Percentiles rank a stretch among this genome's conserved stretches.
These are phyloP conservation scores for Dicrurus megarhynchus DNA, from an alignment of 2,113 vertebrate genomes.

Conservation along the genomic window DNA sequence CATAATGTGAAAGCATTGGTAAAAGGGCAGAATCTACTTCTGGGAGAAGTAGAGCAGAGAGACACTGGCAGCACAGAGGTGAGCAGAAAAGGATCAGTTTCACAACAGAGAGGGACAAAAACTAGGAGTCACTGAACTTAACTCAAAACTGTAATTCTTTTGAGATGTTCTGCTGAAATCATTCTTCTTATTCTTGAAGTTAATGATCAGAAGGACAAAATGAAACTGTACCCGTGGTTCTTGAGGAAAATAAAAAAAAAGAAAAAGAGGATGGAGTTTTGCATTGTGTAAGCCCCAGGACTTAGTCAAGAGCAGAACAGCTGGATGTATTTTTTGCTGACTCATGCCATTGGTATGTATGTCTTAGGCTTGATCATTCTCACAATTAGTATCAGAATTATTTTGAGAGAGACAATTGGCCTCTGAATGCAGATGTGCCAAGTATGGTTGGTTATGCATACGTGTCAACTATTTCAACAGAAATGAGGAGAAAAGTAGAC, in stretches of 20 bases:
- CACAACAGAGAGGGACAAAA: background rate
- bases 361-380: background rate
- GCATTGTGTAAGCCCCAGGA: background rate
- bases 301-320: background rate
- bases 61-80: background rate
- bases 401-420: background rate
- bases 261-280: background rate
- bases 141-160: background rate
- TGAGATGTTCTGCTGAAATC: background rate
- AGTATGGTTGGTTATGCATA: background rate
- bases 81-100: background rate
- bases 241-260: background rate
- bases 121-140: background rate
- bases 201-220: conserved; percentile 57
- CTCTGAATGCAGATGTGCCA: conserved; percentile 12
- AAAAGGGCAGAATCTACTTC: background rate
- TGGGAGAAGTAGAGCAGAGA: background rate
- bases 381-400: background rate
- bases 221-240: conserved; percentile 1
- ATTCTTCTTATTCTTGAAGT: conserved; percentile 39
- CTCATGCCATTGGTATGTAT: background rate
- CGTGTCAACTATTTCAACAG: background rate
- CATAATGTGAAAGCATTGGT: background rate
- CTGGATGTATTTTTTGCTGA: conserved; percentile 27
- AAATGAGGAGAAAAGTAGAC: background rate